A percentile compares a stretch with the other conserved stretches of the same genome.
phyloP scores from a whole-genome alignment of 2,797 vertebrate genomes.

The Eulemur albifrons region DNA sequence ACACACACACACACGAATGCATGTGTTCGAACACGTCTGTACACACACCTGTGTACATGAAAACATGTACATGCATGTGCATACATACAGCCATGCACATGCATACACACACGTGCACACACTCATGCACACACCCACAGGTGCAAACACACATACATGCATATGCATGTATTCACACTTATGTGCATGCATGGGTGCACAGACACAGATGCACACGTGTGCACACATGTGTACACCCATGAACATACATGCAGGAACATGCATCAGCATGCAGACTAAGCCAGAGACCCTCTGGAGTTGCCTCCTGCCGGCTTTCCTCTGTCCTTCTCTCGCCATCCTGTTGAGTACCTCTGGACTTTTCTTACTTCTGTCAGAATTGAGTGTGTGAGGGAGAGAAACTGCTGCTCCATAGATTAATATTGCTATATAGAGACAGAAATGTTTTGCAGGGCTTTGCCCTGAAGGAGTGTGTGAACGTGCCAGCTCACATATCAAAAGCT shows the following conservation, averaged over 20 bases:
- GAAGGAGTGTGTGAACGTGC: too few relatives aligned
- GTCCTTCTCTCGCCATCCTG: too few relatives aligned
- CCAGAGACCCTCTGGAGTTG: neutral
- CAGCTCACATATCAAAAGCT: too few relatives aligned
- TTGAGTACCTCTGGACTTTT: neutral
- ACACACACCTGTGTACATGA: neutral
- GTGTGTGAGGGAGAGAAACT: neutral
- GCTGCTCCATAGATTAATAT: too few relatives aligned
- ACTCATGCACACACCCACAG: neutral
- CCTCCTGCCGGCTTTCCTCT: neutral
- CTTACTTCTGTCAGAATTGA: neutral
- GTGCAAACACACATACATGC: neutral
- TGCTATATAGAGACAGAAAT: too few relatives aligned
- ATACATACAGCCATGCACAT: neutral
- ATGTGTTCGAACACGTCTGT: neutral
- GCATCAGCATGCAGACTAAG: neutral
- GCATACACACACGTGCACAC: neutral
- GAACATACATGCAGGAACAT: neutral
- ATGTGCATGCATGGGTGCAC: too few relatives aligned
- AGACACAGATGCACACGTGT: neutral
- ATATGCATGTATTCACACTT: neutral
- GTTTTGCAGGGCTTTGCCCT: too few relatives aligned
- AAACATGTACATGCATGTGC: too few relatives aligned
- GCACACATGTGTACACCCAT: too few relatives aligned
- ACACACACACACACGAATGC: neutral